These are phyloP conservation scores for Conus canariensis DNA, from an alignment of 2,888 invertebrate genomes.

Conservation along the genomic window DNA sequence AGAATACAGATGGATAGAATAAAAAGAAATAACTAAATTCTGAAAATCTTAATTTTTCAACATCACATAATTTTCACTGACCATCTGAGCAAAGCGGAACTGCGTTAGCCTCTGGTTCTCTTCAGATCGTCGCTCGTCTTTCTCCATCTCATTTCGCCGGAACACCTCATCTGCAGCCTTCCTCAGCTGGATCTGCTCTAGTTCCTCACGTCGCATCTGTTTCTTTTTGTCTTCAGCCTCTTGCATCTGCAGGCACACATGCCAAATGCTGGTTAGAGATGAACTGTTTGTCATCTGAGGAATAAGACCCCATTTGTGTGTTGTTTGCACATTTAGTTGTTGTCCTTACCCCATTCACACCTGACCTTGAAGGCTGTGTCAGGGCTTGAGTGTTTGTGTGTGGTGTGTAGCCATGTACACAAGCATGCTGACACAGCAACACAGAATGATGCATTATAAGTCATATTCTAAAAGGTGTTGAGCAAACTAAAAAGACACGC, in stretches of 20 bases:
- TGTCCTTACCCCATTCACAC: too few species aligned
- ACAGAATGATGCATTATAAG: too few species aligned
- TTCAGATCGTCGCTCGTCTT: conserved; percentile 62
- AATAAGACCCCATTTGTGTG: too few species aligned
- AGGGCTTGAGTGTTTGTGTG: background rate
- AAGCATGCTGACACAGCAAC: too few species aligned
- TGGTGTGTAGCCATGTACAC: too few species aligned
- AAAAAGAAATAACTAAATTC: background rate
- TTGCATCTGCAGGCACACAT: conserved; percentile 57
- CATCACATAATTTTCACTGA: conserved; percentile 57
- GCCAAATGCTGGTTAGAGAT: background rate
- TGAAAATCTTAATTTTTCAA: background rate
- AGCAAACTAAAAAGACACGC: too few species aligned
- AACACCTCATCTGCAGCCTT: conserved; percentile 76
- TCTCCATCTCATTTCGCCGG: conserved; percentile 75
- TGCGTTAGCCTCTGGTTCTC: conserved; percentile 64
- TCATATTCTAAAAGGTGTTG: too few species aligned
- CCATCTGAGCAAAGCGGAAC: conserved; percentile 71
- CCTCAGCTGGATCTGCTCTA: conserved; percentile 72
- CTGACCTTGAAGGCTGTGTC: background rate
- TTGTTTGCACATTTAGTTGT: too few species aligned
- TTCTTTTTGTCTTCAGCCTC: conserved; percentile 70
- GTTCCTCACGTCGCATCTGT: conserved; percentile 68
- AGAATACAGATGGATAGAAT: background rate
- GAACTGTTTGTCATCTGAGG: too few species aligned